Base-by-base conservation (phyloP, 2,113 vertebrate genomes). In the Anoplopoma fimbria region DNA sequence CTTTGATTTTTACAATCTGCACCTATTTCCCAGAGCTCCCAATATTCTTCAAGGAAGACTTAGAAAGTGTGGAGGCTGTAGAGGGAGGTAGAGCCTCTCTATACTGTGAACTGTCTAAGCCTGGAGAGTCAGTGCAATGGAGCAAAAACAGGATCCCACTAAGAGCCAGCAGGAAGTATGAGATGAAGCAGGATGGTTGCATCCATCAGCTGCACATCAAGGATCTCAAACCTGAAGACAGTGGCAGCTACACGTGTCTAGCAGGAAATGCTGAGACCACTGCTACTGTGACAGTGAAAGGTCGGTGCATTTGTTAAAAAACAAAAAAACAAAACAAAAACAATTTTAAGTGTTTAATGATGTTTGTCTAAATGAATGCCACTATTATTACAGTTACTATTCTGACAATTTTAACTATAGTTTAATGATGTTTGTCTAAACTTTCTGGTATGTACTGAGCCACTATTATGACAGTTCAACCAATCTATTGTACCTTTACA, bases 161-260 rank as follows among this genome's bases (percentile, higher is more conserved):
- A 25, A 90, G 81, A 76, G 92, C 91, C 0, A 91, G 91, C 4
- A 82, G 42, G 36, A 96, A 93, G 72, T 94, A 94, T 87, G 93
- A 96, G 81, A 94, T 96, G 74, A 95, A 86, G 10, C 92, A 95
- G 29, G 93, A 93, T 70, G 95, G 93, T 51, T 89, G 90, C 63
- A 13, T 69, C 17, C 79, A 91, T 12, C 92, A 95, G 80, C 92
- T 97, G 23, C 51, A 84, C 14, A 94, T 97, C 40, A 88, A 91
- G 15, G 85, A 93, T 0, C 76, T 95, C 13, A 89, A 86, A 69
- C 55, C 74, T 25, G 90, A 93, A 49, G 95, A 95, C 77, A 89
- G 94, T 0, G 96, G 96, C 62, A 93, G 93, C 71, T 97, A 96
- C 87, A 90, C 86, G 0, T 97, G 96, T 25, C 84, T 94, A 13